These are phyloP conservation scores for Coelinius sp. DNA, from an alignment of 2,888 invertebrate genomes.

Conservation along the genomic window DNA sequence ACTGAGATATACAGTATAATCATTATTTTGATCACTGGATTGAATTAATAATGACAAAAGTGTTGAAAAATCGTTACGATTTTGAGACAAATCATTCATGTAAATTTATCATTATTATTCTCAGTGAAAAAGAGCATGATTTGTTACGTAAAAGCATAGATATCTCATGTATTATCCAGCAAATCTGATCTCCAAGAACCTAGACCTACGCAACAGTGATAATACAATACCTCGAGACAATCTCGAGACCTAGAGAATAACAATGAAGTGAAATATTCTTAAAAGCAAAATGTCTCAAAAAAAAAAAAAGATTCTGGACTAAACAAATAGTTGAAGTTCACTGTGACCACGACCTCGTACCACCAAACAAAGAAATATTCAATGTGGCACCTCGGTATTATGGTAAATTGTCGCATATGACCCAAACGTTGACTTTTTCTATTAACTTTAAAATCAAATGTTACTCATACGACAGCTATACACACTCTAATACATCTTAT, in stretches of 20 bases:
- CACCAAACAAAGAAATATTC: slow-evolving; percentile 57
- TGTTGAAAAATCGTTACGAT: neutral
- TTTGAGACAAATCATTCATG: neutral
- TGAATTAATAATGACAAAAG: neutral
- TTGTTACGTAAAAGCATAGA: slow-evolving; percentile 6
- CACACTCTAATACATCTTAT: neutral
- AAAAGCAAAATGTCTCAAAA: slow-evolving; percentile 3
- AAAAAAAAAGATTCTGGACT: neutral
- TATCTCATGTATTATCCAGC: slow-evolving; percentile 13
- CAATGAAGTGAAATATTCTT: neutral
- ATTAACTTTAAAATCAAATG: slow-evolving; percentile 43
- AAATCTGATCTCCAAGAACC: slow-evolving; percentile 53
- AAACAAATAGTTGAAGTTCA: slow-evolving; percentile 41
- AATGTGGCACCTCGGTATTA: slow-evolving; percentile 52
- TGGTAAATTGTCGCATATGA: slow-evolving; percentile 54
- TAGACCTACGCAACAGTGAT: slow-evolving; percentile 57
- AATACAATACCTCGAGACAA: slow-evolving; percentile 46
- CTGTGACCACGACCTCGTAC: slow-evolving; percentile 54
- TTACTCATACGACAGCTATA: slow-evolving; percentile 4
- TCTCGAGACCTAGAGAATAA: slow-evolving; percentile 19
- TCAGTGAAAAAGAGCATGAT: neutral
- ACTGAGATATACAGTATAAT: neutral
- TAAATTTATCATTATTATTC: neutral
- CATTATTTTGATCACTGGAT: slow-evolving; percentile 10
- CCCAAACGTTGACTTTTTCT: slow-evolving; percentile 59